Evolutionary conservation across 2,888 invertebrate genomes (phyloP).

Genomic region (Drosophila neutralis): DNA sequence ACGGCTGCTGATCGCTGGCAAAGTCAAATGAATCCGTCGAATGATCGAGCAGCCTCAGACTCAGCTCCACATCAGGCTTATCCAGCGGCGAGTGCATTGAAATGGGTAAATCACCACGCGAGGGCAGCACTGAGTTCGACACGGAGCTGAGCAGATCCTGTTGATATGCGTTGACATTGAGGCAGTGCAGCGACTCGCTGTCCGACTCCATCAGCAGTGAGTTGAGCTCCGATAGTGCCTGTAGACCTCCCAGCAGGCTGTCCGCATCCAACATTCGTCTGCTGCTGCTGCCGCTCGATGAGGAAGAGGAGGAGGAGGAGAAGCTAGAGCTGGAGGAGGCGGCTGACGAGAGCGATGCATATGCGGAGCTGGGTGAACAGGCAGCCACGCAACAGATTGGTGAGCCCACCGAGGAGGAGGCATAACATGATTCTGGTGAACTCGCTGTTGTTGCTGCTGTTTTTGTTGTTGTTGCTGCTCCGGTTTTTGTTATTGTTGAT

Average conservation of each 20-base stretch:
- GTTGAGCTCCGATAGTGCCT: slow-evolving; percentile 77
- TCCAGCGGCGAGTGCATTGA: slow-evolving; percentile 66
- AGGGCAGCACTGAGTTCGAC: slow-evolving; percentile 41
- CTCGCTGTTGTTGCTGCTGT: slow-evolving; percentile 36
- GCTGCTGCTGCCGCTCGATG: slow-evolving; percentile 37
- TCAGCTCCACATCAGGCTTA: slow-evolving; percentile 81
- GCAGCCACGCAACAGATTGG: slow-evolving; percentile 65
- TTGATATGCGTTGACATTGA: slow-evolving; percentile 71
- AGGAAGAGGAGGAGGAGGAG: slow-evolving; percentile 27
- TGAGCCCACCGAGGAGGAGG: slow-evolving; percentile 67
- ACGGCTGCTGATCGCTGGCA: slow-evolving; percentile 78
- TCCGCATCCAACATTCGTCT: slow-evolving; percentile 66
- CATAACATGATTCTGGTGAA: slow-evolving; percentile 70
- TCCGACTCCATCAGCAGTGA: slow-evolving; percentile 86
- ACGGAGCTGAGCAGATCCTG: slow-evolving; percentile 43
- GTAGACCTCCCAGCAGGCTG: slow-evolving; percentile 57
- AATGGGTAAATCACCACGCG: slow-evolving; percentile 59
- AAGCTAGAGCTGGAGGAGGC: slow-evolving; percentile 46
- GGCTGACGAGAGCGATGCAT: slow-evolving; percentile 68
- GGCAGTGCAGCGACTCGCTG: slow-evolving; percentile 86
- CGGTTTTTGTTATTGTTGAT: slow-evolving; percentile 3
- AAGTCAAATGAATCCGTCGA: slow-evolving; percentile 82
- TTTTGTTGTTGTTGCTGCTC: slow-evolving; percentile 6
- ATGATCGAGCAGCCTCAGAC: slow-evolving; percentile 82
- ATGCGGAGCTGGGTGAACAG: slow-evolving; percentile 66